A percentile compares a stretch with the other conserved stretches of the same genome.
Evolutionary conservation across 1,140 invertebrate genomes (phyloP).

Genomic region (Amyelois transitella): DNA sequence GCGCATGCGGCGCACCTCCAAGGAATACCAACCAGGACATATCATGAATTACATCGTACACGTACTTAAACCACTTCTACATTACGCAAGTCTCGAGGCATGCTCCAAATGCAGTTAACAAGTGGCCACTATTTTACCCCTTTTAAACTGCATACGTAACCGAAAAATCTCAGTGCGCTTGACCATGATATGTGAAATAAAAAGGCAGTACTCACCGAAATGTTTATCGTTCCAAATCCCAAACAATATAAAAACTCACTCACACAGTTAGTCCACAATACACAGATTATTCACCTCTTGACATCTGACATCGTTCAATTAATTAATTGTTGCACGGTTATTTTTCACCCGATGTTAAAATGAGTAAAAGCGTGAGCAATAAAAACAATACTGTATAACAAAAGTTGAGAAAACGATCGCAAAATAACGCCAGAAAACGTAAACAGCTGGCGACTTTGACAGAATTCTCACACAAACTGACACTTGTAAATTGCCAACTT

Average conservation of each 20-base stretch:
- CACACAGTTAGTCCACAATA: conserved; percentile 60
- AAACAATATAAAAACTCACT: conserved; percentile 70
- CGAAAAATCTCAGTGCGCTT: background rate
- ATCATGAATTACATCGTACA: conserved; percentile 1
- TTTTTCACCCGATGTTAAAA: conserved; percentile 43
- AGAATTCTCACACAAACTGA: conserved; percentile 64
- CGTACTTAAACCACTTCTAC: background rate
- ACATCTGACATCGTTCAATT: conserved; percentile 66
- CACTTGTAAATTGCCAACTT: conserved; percentile 52
- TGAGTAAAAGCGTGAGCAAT: conserved; percentile 49
- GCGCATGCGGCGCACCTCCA: conserved; percentile 19
- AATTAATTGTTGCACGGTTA: conserved; percentile 40
- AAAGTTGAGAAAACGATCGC: conserved; percentile 65
- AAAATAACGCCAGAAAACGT: conserved; percentile 71
- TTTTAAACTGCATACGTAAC: conserved; percentile 1
- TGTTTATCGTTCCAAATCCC: conserved; percentile 64
- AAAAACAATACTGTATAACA: conserved; percentile 65
- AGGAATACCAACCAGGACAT: conserved; percentile 8
- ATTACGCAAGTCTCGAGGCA: background rate
- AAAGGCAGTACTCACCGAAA: conserved; percentile 59
- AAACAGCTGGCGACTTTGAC: conserved; percentile 72
- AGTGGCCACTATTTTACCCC: background rate
- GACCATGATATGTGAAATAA: conserved; percentile 6
- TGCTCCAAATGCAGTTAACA: background rate
- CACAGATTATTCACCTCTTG: conserved; percentile 69